A percentile compares a stretch with the other conserved stretches of the same genome.
phyloP scores from a whole-genome alignment of 2,888 invertebrate species.

The Drosophila anomelani region DNA sequence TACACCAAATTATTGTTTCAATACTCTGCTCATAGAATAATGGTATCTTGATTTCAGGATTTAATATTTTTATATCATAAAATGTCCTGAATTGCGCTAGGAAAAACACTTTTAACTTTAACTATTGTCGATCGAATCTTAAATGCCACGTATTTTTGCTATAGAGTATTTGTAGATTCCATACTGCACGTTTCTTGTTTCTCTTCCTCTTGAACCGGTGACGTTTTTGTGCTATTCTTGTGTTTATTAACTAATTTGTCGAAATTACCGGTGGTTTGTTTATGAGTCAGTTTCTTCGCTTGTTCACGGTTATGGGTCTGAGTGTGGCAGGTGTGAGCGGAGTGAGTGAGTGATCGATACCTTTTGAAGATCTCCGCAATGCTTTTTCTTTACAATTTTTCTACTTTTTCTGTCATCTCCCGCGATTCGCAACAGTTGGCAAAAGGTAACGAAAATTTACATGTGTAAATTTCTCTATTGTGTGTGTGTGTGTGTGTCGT shows the following conservation, averaged over 20 bases:
- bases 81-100: too few relatives aligned
- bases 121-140: not conserved
- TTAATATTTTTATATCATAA: not conserved
- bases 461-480: conserved; percentile 20
- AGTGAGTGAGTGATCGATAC: conserved; percentile 22
- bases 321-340: conserved; percentile 26
- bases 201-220: conserved; percentile 30
- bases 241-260: conserved; percentile 63
- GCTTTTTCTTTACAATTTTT: not conserved
- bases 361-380: conserved; percentile 29
- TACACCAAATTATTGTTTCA: too few relatives aligned
- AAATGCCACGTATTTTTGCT: not conserved
- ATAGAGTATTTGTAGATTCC: conserved; percentile 10
- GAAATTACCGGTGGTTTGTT: conserved; percentile 37
- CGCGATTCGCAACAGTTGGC: conserved; percentile 58
- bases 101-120: too few relatives aligned
- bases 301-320: not conserved
- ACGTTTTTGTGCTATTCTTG: conserved; percentile 46
- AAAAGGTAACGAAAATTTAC: conserved; percentile 31
- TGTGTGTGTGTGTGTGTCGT: conserved; percentile 42
- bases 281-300: conserved; percentile 45
- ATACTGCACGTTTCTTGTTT: conserved; percentile 13
- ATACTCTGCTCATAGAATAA: not conserved
- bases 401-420: conserved; percentile 4
- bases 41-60: not conserved